A percentile compares a stretch with the other conserved stretches of the same genome.
Conservation (phyloP, 2,888 invertebrate species). For the Hecatera dysodea region DNA sequence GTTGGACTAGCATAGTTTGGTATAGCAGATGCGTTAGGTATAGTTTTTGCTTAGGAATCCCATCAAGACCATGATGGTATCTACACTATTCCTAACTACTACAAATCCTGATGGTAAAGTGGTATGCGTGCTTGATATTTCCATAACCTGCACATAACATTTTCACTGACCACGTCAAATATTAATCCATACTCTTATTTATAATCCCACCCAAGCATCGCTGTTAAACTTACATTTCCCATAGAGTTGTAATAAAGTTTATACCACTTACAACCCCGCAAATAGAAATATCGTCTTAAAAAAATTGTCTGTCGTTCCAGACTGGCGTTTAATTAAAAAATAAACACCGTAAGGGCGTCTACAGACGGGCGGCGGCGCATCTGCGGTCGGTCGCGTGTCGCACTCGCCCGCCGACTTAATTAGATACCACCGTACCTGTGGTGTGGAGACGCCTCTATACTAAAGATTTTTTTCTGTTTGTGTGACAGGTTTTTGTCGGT, state of each 20-base stretch:
- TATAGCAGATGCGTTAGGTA: too few species aligned
- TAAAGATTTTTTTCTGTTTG: conserved; percentile 3
- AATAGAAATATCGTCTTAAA: conserved; percentile 44
- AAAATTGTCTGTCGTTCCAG: conserved; percentile 56
- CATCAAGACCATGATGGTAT: too few species aligned
- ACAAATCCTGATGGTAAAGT: not conserved
- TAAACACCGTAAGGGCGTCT: conserved; percentile 69
- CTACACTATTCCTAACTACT: too few species aligned
- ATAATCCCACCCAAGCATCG: not conserved
- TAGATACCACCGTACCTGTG: conserved; percentile 58
- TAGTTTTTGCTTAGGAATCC: too few species aligned
- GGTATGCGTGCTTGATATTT: not conserved
- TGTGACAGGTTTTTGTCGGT: not conserved
- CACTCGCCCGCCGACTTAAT: conserved; percentile 72
- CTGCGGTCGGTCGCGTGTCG: conserved; percentile 75
- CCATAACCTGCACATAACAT: not conserved
- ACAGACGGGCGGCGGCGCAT: conserved; percentile 62
- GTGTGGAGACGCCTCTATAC: conserved; percentile 60
- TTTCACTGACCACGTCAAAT: not conserved
- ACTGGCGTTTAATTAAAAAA: conserved; percentile 68
- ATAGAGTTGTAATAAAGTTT: conserved; percentile 36
- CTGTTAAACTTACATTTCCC: not conserved
- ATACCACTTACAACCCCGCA: conserved; percentile 14
- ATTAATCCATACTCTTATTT: not conserved
- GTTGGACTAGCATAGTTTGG: too few species aligned